phyloP scores from a whole-genome alignment of 2,113 vertebrate genomes.

The Aplodontia rufa region DNA sequence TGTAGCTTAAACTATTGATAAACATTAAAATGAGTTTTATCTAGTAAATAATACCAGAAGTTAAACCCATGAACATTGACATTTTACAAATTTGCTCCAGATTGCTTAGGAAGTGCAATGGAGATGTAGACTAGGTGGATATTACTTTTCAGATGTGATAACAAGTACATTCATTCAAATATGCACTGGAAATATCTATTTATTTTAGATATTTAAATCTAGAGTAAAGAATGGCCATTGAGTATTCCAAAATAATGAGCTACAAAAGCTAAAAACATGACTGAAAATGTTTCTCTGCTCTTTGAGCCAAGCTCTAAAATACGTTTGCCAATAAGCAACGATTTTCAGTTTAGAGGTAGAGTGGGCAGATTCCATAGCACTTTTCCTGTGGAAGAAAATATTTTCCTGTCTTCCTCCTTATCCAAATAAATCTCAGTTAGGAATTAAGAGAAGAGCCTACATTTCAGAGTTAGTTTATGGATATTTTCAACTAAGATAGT shows the following conservation, averaged over 20 bases:
- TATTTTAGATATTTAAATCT: conserved; percentile 42
- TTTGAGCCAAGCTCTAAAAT: background rate
- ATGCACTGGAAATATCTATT: background rate
- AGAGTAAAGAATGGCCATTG: background rate
- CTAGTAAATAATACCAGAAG: background rate
- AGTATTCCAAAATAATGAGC: conserved; percentile 11
- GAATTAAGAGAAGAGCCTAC: background rate
- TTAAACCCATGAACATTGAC: background rate
- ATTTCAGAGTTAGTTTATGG: background rate
- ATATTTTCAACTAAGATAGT: background rate
- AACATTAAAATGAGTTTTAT: conserved; percentile 21
- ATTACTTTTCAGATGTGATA: background rate
- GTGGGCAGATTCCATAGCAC: background rate
- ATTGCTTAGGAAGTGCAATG: background rate
- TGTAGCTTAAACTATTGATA: background rate
- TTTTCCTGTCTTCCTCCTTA: conserved; percentile 29
- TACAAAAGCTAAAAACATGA: background rate
- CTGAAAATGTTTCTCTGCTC: background rate
- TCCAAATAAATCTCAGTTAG: background rate
- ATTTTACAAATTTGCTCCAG: conserved; percentile 12
- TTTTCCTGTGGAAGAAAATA: background rate
- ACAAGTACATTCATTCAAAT: conserved; percentile 26
- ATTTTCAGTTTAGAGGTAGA: background rate
- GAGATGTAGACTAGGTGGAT: background rate
- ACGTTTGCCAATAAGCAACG: background rate